A percentile compares a stretch with the other conserved stretches of the same genome.
These are phyloP conservation scores for Drosophila bocki DNA, from an alignment of 1,140 invertebrate species.

Conservation along the genomic window DNA sequence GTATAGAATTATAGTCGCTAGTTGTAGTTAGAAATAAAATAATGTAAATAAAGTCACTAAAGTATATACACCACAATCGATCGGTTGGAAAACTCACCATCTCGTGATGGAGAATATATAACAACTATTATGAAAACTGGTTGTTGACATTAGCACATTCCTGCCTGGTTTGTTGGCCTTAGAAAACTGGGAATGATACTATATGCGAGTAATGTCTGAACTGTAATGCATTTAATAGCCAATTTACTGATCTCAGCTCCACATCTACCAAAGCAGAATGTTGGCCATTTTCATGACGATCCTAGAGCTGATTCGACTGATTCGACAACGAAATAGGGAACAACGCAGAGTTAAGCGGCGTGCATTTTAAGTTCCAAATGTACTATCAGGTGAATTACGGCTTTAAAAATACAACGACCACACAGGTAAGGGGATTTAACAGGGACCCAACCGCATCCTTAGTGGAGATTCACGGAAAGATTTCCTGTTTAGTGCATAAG, in stretches of 20 bases:
- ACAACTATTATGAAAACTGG: constrained; percentile 34
- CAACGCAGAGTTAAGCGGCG: background rate
- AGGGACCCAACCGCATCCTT: too few relatives aligned
- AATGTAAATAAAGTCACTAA: constrained; percentile 5
- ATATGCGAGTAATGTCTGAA: constrained; percentile 2
- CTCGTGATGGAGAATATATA: constrained; percentile 3
- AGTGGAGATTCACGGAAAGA: background rate
- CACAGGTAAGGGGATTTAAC: too few relatives aligned
- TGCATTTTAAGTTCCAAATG: too few relatives aligned
- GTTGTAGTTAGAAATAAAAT: constrained; percentile 10
- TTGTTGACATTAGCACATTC: constrained; percentile 38
- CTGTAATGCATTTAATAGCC: constrained; percentile 22
- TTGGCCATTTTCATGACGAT: constrained; percentile 2
- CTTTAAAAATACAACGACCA: too few relatives aligned
- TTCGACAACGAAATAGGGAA: background rate
- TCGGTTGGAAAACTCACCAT: constrained; percentile 8
- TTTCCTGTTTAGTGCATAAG: background rate
- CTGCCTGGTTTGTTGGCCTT: constrained; percentile 24
- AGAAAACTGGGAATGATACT: constrained; percentile 6
- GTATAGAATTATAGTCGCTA: background rate
- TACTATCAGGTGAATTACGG: too few relatives aligned
- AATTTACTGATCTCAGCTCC: background rate
- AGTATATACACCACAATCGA: constrained; percentile 19
- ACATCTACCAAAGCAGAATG: constrained; percentile 8
- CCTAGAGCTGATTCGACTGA: constrained; percentile 4